Conservation (phyloP, 2,888 invertebrate genomes). For the Trisateles emortualis region DNA sequence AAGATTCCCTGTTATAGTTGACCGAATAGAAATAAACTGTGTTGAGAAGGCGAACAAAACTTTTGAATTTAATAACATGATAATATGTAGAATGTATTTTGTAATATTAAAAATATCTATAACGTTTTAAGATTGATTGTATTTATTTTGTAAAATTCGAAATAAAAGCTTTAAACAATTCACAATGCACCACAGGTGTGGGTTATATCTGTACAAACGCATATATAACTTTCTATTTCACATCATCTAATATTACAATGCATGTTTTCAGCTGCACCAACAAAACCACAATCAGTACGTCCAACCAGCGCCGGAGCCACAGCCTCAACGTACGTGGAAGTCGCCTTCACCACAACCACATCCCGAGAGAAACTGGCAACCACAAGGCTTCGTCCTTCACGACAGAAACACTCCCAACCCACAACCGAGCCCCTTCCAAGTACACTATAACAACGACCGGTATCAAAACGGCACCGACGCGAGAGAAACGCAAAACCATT, state of each 20-base stretch:
- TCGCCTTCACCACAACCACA: constrained; percentile 74
- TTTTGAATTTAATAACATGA: no score
- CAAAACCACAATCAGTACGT: constrained; percentile 60
- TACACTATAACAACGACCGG: constrained; percentile 79
- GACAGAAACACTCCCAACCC: constrained; percentile 72
- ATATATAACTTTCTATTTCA: background rate
- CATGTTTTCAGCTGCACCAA: constrained; percentile 69
- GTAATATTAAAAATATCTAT: background rate
- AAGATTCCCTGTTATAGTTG: no score
- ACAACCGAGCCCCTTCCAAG: constrained; percentile 69
- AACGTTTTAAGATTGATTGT: background rate
- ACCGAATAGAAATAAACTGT: no score
- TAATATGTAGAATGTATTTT: no score
- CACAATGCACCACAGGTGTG: constrained; percentile 35
- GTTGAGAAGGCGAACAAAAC: no score
- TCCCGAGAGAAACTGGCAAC: constrained; percentile 75
- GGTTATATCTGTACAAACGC: constrained; percentile 15
- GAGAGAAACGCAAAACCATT: constrained; percentile 80
- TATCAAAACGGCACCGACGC: constrained; percentile 90
- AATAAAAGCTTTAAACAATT: constrained; percentile 30
- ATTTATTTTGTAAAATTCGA: constrained; percentile 6
- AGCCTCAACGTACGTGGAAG: constrained; percentile 75
- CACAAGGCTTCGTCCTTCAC: constrained; percentile 90
- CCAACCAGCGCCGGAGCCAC: constrained; percentile 59
- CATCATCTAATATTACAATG: background rate